phyloP scores from a whole-genome alignment of 2,113 vertebrate genomes.

The Tachysurus fulvidraco region DNA sequence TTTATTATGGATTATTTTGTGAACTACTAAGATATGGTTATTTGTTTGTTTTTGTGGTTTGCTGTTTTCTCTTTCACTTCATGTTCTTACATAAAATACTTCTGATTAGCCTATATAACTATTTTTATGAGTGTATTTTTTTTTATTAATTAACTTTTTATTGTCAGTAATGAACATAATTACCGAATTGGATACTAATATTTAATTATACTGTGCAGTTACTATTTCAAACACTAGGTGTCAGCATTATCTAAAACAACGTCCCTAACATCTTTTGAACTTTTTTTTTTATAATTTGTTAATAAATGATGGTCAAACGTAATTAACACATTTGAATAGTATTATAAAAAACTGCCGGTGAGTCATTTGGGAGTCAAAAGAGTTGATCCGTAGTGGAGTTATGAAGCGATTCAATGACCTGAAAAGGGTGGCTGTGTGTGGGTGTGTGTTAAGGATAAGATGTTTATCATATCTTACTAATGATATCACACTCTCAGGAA shows the following conservation, averaged over 20 bases:
- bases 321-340: no score
- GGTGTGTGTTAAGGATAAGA: slow-evolving; percentile 1
- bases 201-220: neutral
- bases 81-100: neutral
- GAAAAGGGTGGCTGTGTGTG: neutral
- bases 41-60: neutral
- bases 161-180: neutral
- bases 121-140: neutral
- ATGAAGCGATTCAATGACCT: no score
- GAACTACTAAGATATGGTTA: neutral
- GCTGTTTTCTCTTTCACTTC: neutral
- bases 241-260: neutral
- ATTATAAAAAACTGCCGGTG: no score
- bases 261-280: neutral
- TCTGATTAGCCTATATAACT: neutral
- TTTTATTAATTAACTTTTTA: neutral
- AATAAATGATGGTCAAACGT: no score
- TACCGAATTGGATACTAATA: neutral
- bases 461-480: neutral
- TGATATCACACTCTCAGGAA: slow-evolving; percentile 8
- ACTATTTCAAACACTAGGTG: slow-evolving; percentile 1
- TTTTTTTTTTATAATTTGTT: neutral
- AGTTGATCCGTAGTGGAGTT: no score
- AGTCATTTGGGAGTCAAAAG: no score
- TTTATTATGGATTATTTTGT: neutral